These are phyloP conservation scores for Frankliniella fusca DNA, from an alignment of 2,888 invertebrate genomes.

Conservation along the genomic window DNA sequence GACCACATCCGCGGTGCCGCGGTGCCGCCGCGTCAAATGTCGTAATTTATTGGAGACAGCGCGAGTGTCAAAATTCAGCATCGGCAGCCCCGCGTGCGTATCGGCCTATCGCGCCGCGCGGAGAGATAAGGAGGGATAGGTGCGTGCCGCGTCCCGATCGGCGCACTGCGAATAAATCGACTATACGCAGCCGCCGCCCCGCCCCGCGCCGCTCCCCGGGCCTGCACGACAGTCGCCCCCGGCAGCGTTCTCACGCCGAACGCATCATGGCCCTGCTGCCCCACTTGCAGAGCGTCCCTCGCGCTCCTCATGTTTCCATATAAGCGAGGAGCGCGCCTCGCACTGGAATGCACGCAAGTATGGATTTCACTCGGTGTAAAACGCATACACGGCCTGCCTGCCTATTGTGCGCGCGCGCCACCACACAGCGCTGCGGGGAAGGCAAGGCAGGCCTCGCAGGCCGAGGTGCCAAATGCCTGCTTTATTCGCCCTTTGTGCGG, in stretches of 20 bases:
- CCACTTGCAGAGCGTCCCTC: neutral
- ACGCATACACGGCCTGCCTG: neutral
- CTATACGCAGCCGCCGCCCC: too few species aligned
- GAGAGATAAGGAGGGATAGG: too few species aligned
- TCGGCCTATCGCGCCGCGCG: too few species aligned
- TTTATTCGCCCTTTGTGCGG: constrained; percentile 3
- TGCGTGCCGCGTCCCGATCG: too few species aligned
- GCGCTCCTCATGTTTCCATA: neutral
- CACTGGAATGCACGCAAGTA: neutral
- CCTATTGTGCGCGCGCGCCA: neutral
- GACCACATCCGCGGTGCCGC: too few species aligned
- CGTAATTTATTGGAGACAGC: too few species aligned
- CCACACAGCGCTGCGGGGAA: too few species aligned
- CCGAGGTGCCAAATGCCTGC: constrained; percentile 12
- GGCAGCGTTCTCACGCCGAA: neutral
- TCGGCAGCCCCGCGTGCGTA: too few species aligned
- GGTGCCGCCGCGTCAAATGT: too few species aligned
- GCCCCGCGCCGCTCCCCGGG: too few species aligned
- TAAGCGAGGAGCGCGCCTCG: neutral
- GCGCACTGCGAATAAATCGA: too few species aligned
- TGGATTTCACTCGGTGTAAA: constrained; percentile 16
- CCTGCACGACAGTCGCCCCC: neutral
- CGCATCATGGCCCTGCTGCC: neutral
- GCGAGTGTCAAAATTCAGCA: too few species aligned
- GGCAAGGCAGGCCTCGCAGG: neutral